These are phyloP conservation scores for Hyperoplus immaculatus DNA, from an alignment of 2,797 vertebrate genomes.

Conservation along the genomic window DNA sequence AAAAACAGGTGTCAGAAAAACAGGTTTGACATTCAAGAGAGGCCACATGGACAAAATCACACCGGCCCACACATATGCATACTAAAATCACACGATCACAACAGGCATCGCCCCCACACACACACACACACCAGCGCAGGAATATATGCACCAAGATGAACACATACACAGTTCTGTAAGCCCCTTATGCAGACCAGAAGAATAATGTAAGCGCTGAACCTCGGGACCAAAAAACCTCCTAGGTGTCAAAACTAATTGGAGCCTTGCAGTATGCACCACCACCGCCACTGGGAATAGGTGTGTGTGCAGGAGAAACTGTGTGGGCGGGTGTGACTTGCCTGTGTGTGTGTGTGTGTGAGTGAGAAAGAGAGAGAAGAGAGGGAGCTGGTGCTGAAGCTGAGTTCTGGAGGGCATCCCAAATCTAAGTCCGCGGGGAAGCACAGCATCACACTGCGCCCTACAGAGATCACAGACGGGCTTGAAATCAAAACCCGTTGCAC, in stretches of 20 bases:
- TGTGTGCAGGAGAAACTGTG: constrained; percentile 42
- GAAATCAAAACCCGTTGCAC: constrained; percentile 11
- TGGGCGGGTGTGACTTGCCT: constrained; percentile 53
- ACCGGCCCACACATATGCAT: constrained; percentile 71
- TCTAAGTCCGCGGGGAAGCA: constrained; percentile 55
- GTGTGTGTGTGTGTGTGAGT: constrained; percentile 27
- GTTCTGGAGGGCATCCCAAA: constrained; percentile 70
- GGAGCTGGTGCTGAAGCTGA: constrained; percentile 65
- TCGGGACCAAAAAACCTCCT: constrained; percentile 33
- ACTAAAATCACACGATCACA: constrained; percentile 56
- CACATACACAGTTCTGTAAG: constrained; percentile 8
- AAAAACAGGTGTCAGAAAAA: constrained; percentile 28
- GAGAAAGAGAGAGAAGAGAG: constrained; percentile 24
- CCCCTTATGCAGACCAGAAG: constrained; percentile 46
- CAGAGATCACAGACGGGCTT: constrained; percentile 54
- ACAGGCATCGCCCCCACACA: constrained; percentile 56
- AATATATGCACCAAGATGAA: neutral
- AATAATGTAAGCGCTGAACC: constrained; percentile 41
- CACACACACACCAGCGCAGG: neutral
- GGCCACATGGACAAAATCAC: constrained; percentile 50
- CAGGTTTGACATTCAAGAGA: neutral
- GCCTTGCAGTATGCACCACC: constrained; percentile 18
- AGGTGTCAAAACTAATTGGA: constrained; percentile 62
- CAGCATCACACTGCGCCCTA: constrained; percentile 39
- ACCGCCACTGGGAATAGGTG: constrained; percentile 8